A percentile compares a stretch with the other conserved stretches of the same genome.
These are phyloP conservation scores for Minunthozetes semirufus DNA, from an alignment of 2,888 invertebrate genomes.

Conservation along the genomic window DNA sequence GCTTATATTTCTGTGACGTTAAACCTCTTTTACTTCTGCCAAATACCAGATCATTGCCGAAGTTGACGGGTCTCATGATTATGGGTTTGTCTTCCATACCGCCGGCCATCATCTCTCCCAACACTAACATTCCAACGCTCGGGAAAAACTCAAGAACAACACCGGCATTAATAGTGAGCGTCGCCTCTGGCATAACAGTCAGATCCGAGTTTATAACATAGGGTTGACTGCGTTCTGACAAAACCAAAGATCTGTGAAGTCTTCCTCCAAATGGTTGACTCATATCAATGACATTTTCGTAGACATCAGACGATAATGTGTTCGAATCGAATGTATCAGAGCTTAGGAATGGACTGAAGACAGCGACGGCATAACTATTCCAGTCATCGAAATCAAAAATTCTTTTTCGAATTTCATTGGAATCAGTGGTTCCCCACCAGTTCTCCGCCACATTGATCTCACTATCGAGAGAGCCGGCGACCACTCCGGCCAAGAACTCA, in stretches of 20 bases:
- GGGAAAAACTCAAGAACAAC: conserved; percentile 88
- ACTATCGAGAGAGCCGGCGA: conserved; percentile 78
- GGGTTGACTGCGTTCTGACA: conserved; percentile 61
- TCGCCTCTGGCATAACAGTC: conserved; percentile 90
- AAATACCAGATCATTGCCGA: not conserved
- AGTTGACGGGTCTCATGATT: conserved; percentile 43
- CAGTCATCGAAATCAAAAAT: conserved; percentile 99
- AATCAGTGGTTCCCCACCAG: conserved; percentile 86
- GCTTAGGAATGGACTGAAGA: conserved; percentile 68
- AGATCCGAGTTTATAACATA: conserved; percentile 80
- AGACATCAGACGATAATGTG: conserved; percentile 34
- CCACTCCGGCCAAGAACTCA: conserved; percentile 76
- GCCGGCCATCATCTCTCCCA: conserved; percentile 77
- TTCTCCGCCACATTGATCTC: conserved; percentile 81
- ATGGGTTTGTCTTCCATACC: conserved; percentile 56
- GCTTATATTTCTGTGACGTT: not conserved
- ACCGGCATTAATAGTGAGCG: conserved; percentile 76
- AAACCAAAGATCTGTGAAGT: conserved; percentile 58
- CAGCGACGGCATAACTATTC: conserved; percentile 93
- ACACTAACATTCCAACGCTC: conserved; percentile 87
- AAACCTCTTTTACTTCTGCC: not conserved
- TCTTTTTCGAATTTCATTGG: conserved; percentile 64
- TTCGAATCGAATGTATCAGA: conserved; percentile 38
- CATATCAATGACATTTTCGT: conserved; percentile 50
- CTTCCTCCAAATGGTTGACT: conserved; percentile 67